Percentiles rank a stretch among this genome's conserved stretches.
phyloP scores from a whole-genome alignment of 2,888 invertebrate species.

The Tachystola acroxantha region DNA sequence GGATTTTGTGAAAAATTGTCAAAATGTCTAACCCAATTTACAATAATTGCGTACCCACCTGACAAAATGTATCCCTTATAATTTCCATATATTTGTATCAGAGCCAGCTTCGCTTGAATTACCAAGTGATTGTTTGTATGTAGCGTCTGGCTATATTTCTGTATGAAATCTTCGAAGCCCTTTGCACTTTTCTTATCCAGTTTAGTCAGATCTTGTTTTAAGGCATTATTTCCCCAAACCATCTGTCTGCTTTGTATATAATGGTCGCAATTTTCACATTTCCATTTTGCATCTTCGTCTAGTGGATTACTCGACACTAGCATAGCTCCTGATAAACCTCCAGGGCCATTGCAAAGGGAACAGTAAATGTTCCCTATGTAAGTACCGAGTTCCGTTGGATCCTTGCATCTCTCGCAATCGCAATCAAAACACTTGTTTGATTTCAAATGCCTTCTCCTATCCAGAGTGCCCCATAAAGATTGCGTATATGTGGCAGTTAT shows the following conservation, averaged over 20 bases:
- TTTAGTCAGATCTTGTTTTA: constrained; percentile 77
- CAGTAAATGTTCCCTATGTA: constrained; percentile 81
- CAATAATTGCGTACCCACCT: too few relatives aligned
- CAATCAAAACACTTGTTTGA: constrained; percentile 84
- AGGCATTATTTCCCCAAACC: constrained; percentile 78
- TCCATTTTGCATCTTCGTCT: constrained; percentile 79
- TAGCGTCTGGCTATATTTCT: constrained; percentile 79
- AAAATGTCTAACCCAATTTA: too few relatives aligned
- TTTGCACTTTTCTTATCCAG: constrained; percentile 73
- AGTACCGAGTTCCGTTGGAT: constrained; percentile 83
- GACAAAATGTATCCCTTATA: constrained; percentile 71
- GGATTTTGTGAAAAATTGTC: too few relatives aligned
- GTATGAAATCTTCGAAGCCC: constrained; percentile 80
- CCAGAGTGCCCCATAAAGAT: constrained; percentile 82
- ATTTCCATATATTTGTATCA: constrained; percentile 84
- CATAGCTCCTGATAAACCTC: constrained; percentile 57
- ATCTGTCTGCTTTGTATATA: constrained; percentile 78
- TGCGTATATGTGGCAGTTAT: constrained; percentile 85
- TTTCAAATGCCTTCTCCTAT: constrained; percentile 79
- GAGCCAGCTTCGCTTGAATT: constrained; percentile 82
- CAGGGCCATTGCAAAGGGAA: constrained; percentile 76
- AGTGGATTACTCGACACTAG: constrained; percentile 80
- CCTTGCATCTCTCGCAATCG: constrained; percentile 81
- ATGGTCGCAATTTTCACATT: constrained; percentile 81
- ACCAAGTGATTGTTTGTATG: constrained; percentile 83